These are phyloP conservation scores for Idris sp. DNA, from an alignment of 1,140 invertebrate species.

Conservation along the genomic window DNA sequence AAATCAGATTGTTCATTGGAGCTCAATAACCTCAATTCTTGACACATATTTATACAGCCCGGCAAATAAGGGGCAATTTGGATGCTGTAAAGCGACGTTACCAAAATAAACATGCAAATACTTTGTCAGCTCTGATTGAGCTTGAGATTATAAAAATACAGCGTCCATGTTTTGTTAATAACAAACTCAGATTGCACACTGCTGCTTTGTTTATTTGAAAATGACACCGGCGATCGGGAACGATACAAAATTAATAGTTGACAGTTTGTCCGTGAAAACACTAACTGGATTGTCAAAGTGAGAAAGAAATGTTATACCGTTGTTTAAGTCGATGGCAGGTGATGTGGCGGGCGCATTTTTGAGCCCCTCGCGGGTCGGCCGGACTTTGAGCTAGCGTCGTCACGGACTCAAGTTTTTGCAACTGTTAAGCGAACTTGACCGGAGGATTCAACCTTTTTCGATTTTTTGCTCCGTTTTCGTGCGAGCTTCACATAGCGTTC, in stretches of 20 bases:
- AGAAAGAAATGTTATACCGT: conserved; percentile 21
- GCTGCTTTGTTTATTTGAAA: no score
- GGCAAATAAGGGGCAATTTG: conserved; percentile 4
- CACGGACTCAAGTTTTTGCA: no score
- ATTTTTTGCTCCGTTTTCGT: not conserved
- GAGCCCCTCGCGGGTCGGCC: not conserved
- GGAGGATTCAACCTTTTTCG: not conserved
- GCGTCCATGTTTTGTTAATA: no score
- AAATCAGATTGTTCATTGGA: no score
- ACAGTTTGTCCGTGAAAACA: not conserved
- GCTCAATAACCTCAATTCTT: conserved; percentile 3
- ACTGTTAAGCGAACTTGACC: not conserved
- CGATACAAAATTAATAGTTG: no score
- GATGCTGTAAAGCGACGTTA: conserved; percentile 9
- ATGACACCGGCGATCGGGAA: not conserved
- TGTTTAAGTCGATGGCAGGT: conserved; percentile 23
- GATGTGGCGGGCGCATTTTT: conserved; percentile 14
- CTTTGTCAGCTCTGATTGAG: not conserved
- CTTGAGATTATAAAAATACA: no score
- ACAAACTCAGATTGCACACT: no score
- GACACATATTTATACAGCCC: not conserved
- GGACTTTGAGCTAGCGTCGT: not conserved
- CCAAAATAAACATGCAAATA: conserved; percentile 23
- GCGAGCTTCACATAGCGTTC: conserved; percentile 11
- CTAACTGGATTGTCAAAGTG: no score